Evolutionary conservation across 2,797 vertebrate genomes (phyloP).

Genomic region (Catharus ustulatus): DNA sequence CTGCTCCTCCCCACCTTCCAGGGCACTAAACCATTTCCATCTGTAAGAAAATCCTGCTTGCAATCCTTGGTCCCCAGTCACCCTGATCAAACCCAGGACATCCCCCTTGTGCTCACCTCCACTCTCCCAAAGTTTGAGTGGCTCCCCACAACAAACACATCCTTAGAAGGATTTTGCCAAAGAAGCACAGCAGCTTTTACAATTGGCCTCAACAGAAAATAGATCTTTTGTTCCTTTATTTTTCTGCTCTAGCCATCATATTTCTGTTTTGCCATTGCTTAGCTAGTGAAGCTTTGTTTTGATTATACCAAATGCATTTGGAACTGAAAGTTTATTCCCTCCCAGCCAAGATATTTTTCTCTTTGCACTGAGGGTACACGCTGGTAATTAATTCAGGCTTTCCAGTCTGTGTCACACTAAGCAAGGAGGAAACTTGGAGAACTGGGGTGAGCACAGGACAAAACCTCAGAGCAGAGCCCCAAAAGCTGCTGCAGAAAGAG

Average conservation of each 20-base stretch:
- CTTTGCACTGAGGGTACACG: neutral
- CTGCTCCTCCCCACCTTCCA: neutral
- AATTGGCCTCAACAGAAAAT: neutral
- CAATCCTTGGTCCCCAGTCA: rapidly evolving
- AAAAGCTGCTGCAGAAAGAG: neutral
- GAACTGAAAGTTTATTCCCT: constrained; percentile 42
- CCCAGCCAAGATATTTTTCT: constrained; percentile 16
- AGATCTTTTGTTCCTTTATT: neutral
- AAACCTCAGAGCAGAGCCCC: neutral
- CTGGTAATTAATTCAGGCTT: neutral
- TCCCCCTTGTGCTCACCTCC: neutral
- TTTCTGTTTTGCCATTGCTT: neutral
- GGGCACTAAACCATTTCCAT: neutral
- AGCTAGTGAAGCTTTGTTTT: constrained; percentile 11
- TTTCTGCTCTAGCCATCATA: neutral
- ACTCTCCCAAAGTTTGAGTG: neutral
- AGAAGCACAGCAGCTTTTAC: neutral
- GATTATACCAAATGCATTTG: neutral
- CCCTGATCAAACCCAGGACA: neutral
- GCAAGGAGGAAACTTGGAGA: neutral
- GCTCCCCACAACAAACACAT: neutral
- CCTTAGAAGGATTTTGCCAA: neutral
- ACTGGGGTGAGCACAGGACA: neutral
- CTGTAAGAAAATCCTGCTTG: neutral
- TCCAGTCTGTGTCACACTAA: neutral